These are phyloP conservation scores for Polypedilum vanderplanki DNA, from an alignment of 1,140 invertebrate genomes.

Conservation along the genomic window DNA sequence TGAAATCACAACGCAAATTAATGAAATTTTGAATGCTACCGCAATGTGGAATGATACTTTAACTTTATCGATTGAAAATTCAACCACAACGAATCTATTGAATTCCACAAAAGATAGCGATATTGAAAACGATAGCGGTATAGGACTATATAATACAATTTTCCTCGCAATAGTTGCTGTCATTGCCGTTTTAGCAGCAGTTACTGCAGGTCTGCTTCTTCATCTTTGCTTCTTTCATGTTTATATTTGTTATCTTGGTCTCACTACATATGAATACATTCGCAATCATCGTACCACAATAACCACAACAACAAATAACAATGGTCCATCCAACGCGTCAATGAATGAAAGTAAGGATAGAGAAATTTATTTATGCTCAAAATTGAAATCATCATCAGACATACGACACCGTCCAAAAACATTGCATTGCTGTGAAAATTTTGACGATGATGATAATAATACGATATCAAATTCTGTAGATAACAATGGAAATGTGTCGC, in stretches of 20 bases:
- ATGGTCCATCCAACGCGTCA: slow-evolving; percentile 28
- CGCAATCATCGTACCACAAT: slow-evolving; percentile 48
- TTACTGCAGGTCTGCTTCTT: slow-evolving; percentile 69
- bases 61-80: background rate
- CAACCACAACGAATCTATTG: background rate
- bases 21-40: background rate
- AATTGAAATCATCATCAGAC: slow-evolving; percentile 38
- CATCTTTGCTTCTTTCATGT: slow-evolving; percentile 87
- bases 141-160: slow-evolving; percentile 47
- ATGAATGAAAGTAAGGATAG: slow-evolving; percentile 31
- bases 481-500: slow-evolving; percentile 34
- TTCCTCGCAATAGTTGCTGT: slow-evolving; percentile 59
- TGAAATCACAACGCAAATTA: background rate
- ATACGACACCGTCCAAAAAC: slow-evolving; percentile 28
- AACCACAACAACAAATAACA: slow-evolving; percentile 27
- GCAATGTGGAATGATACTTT: background rate
- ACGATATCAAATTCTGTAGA: slow-evolving; percentile 34
- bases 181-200: slow-evolving; percentile 60
- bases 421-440: slow-evolving; percentile 39
- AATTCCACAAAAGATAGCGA: background rate
- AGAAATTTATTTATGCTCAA: slow-evolving; percentile 40
- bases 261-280: slow-evolving; percentile 88
- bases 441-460: background rate
- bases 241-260: slow-evolving; percentile 73
- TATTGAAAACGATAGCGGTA: slow-evolving; percentile 32